phyloP scores from a whole-genome alignment of 2,113 vertebrate species.

The Ifrita kowaldi region DNA sequence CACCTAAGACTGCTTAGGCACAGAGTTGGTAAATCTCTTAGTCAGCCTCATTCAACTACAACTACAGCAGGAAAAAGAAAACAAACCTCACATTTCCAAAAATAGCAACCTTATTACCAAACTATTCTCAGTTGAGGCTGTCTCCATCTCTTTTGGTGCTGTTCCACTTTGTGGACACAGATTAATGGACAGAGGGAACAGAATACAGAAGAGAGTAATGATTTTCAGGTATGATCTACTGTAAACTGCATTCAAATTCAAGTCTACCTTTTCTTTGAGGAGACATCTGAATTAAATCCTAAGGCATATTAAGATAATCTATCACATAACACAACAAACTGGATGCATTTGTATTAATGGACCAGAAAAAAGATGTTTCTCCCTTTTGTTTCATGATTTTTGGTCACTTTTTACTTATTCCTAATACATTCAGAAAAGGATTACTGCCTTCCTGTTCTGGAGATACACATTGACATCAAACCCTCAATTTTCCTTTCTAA shows the following conservation, averaged over 20 bases:
- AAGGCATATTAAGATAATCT: neutral
- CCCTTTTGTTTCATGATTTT: neutral
- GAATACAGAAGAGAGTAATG: fast-evolving
- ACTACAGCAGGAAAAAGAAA: neutral
- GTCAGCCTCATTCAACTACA: neutral
- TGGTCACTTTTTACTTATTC: neutral
- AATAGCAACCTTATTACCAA: neutral
- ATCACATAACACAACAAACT: neutral
- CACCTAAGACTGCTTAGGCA: neutral
- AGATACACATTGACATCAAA: neutral
- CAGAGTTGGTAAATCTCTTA: neutral
- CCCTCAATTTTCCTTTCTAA: neutral
- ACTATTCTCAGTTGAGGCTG: neutral
- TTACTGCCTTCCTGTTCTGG: neutral
- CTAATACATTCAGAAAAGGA: neutral
- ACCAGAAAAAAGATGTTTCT: neutral
- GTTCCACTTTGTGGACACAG: neutral
- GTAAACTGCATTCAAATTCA: neutral
- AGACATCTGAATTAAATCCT: neutral
- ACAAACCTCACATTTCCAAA: neutral
- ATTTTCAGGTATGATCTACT: neutral
- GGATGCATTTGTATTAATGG: neutral
- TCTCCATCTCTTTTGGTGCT: neutral
- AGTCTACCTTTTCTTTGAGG: neutral
- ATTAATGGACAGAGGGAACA: neutral